A percentile compares a stretch with the other conserved stretches of the same genome.
These are phyloP conservation scores for Zaprionus lachaisei DNA, from an alignment of 1,140 invertebrate genomes.

Conservation along the genomic window DNA sequence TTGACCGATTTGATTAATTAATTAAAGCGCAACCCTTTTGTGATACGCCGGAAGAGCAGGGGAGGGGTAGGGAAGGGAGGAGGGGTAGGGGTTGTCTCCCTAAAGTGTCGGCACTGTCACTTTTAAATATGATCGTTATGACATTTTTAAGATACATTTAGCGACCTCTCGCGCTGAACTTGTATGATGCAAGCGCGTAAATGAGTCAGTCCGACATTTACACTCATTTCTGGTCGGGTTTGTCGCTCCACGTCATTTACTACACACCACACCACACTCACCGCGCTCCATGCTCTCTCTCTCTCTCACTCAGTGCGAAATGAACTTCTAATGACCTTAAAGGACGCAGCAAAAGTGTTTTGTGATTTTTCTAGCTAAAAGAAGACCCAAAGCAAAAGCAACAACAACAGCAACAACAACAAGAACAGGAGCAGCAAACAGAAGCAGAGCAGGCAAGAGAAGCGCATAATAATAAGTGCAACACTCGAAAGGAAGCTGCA, in stretches of 20 bases:
- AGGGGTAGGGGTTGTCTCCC: background rate
- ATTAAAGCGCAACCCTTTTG: slow-evolving; percentile 76
- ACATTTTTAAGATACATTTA: slow-evolving; percentile 59
- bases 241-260: slow-evolving; percentile 6
- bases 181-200: slow-evolving; percentile 71
- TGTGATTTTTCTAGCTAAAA: slow-evolving; percentile 67
- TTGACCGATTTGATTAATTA: slow-evolving; percentile 81
- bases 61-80: background rate
- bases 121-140: slow-evolving; percentile 52
- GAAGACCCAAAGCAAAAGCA: slow-evolving; percentile 31
- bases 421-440: slow-evolving; percentile 37
- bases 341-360: slow-evolving; percentile 72
- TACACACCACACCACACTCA: slow-evolving; percentile 1
- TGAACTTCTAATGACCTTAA: slow-evolving; percentile 77
- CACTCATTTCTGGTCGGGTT: slow-evolving; percentile 1
- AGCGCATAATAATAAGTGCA: slow-evolving; percentile 75
- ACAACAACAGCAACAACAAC: slow-evolving; percentile 15
- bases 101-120: slow-evolving; percentile 70
- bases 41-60: slow-evolving; percentile 25
- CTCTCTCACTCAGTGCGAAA: background rate
- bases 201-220: slow-evolving; percentile 32
- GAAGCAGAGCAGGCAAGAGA: slow-evolving; percentile 49
- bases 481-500: slow-evolving; percentile 45
- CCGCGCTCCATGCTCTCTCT: background rate
- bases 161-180: slow-evolving; percentile 68